Base-by-base conservation (phyloP, 2,888 invertebrate species). In the Amblyteles armatorius region DNA sequence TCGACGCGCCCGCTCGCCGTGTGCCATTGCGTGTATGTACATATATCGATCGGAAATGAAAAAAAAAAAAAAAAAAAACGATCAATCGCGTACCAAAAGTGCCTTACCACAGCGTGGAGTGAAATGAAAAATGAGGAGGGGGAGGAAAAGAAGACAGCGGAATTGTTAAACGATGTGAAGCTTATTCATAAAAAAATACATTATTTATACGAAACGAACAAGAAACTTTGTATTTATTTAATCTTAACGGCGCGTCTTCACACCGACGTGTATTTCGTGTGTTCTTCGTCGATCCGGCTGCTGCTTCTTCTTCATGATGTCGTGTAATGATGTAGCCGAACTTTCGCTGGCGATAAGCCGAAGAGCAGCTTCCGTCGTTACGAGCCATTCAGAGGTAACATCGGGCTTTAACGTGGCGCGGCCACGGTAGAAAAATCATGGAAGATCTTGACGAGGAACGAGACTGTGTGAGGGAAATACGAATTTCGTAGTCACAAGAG, bases 141-240 rank as follows among this genome's bases (percentile, higher is more conserved):
- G 19, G 13, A 29, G 48, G 57, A 63, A 19, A 19, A 72, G 44
- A 84, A 82, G 11, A 33, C 87, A 84, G 84, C 65, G 85, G 73
- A 83, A 83, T 80, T 88, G 89, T 89, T 90, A 88, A 89, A 89
- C 88, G 87, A 89, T 90, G 89, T 91, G 87, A 91, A 89, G 88
- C 88, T 91, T 50, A 63, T 74, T 50, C 33, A 22, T 52, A 67
- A 79, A 50, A 73, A 65, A 33, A 88, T 88, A 87, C 90, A 91
- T 92, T 93, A 93, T 93, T 93, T 93, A 93, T 92, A 91, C 89
- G 89, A 87, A 89, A 89, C 89, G 87, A 65, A 60, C 57, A 71
- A 65, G 26, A 78, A 74, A 81, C 50, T 60, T 68, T 44, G 29
- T 77, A 73, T 80, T 85, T 85, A 81, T 81, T 85, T 79, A 40